Base-by-base conservation (phyloP, 2,888 invertebrate species). In the Octonoba sinensis region DNA sequence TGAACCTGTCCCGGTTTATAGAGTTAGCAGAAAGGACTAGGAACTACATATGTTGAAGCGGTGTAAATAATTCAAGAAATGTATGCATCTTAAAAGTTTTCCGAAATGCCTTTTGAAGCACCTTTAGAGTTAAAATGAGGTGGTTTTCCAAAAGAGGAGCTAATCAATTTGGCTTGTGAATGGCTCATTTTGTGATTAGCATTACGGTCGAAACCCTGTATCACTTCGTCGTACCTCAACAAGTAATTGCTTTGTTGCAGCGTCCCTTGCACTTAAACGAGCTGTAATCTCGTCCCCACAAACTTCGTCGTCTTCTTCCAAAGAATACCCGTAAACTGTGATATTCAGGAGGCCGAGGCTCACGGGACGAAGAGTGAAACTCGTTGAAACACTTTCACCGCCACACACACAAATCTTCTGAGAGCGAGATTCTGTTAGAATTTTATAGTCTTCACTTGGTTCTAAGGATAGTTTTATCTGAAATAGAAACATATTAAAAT, bases 331-430 rank as follows among this genome's bases (percentile, higher is more conserved):
- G 86, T 87, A 84, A 2, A 91, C 90, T 12, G 90, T 91, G 1
- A 92, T 88, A 84, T 91, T 91, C 6, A 91, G 87, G n/a, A 89
- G 87, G 12, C 91, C 91, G 1, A 91, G 85, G 3, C 85, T 84
- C 4, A 77, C 85, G 4, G 88, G 87, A 20, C 85, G 85, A 24
- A 88, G 85, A 56, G 84, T 73, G 84, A 86, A 88, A 46, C 85
- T 86, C 22, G 84, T 84, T 3, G 87, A 86, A 36, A 84, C 64
- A 20, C 86, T 85, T 36, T 87, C 78, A 4, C 87, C 86, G 0
- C 87, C 88, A 86, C 88, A 88, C 16, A 89, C 86, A 85, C 88
- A 88, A 24, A 87, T 54, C n/a, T 54, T 81, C n/a, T 69, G 66
- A n/a, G 15, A 75, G 0, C 60, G 27, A 16, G 18, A 24, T n/a